phyloP scores from a whole-genome alignment of 2,797 vertebrate genomes.

The Smutsia gigantea region DNA sequence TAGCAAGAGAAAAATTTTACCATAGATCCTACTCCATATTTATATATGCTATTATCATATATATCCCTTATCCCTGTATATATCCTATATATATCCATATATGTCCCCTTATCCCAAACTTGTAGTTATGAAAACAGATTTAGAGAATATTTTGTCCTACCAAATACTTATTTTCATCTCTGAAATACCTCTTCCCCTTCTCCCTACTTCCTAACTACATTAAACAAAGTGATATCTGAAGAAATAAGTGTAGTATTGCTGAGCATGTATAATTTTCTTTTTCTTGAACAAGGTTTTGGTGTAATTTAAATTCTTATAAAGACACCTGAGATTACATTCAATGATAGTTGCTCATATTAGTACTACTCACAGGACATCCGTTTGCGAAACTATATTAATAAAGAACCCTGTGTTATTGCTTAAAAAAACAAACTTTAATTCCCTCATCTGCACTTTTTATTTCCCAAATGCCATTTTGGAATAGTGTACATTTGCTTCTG shows the following conservation, averaged over 20 bases:
- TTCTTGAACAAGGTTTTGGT: not conserved
- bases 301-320: not conserved
- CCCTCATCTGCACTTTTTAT: not conserved
- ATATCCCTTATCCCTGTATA: too few relatives aligned
- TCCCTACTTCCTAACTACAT: not conserved
- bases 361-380: not conserved
- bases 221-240: not conserved
- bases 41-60: not conserved
- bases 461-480: not conserved
- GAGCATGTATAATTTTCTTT: not conserved
- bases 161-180: constrained; percentile 38
- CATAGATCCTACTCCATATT: not conserved
- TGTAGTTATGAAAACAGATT: constrained; percentile 11
- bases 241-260: not conserved
- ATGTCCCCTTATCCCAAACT: not conserved
- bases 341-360: not conserved
- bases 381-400: not conserved
- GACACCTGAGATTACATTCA: not conserved
- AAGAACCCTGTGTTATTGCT: not conserved
- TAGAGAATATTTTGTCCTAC: not conserved
- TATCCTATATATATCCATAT: too few relatives aligned
- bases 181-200: not conserved
- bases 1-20: not conserved
- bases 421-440: not conserved
- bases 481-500: not conserved